Conservation (phyloP, 2,888 invertebrate species). For the Gnatocerus cornutus region DNA sequence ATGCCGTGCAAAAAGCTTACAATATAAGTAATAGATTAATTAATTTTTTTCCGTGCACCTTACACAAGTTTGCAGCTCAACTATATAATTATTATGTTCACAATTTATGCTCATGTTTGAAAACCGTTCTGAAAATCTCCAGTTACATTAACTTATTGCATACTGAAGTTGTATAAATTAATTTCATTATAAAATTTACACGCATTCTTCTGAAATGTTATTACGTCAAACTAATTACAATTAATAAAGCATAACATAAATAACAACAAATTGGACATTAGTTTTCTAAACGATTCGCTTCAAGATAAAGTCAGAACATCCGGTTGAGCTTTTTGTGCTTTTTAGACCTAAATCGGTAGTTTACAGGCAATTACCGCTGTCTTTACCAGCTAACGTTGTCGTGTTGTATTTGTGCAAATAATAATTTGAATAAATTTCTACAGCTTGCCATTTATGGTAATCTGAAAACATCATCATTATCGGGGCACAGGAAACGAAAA, state of each 20-base stretch:
- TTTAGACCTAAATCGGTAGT: constrained; percentile 27
- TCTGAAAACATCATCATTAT: constrained; percentile 30
- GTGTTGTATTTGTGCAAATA: constrained; percentile 15
- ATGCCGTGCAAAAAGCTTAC: too few relatives aligned
- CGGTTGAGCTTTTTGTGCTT: constrained; percentile 16
- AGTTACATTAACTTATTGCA: not conserved
- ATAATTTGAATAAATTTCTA: constrained; percentile 37
- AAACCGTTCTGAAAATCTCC: constrained; percentile 4
- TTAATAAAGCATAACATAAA: constrained; percentile 34
- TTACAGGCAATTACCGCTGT: constrained; percentile 24
- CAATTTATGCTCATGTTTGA: not conserved
- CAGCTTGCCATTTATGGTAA: constrained; percentile 23
- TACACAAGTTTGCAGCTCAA: too few relatives aligned
- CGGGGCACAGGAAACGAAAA: constrained; percentile 29
- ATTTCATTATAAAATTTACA: constrained; percentile 17
- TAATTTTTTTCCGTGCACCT: not conserved
- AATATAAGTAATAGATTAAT: not conserved
- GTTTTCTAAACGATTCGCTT: constrained; percentile 5
- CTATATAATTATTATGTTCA: not conserved
- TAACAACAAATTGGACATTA: constrained; percentile 20
- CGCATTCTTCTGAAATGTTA: constrained; percentile 19
- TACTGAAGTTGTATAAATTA: constrained; percentile 23
- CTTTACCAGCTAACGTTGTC: constrained; percentile 11
- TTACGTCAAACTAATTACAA: constrained; percentile 24
- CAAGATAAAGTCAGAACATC: constrained; percentile 18